Conservation (phyloP, 37 sponge, comb jelly and placozoan genomes). For the Halichondria panicea region DNA sequence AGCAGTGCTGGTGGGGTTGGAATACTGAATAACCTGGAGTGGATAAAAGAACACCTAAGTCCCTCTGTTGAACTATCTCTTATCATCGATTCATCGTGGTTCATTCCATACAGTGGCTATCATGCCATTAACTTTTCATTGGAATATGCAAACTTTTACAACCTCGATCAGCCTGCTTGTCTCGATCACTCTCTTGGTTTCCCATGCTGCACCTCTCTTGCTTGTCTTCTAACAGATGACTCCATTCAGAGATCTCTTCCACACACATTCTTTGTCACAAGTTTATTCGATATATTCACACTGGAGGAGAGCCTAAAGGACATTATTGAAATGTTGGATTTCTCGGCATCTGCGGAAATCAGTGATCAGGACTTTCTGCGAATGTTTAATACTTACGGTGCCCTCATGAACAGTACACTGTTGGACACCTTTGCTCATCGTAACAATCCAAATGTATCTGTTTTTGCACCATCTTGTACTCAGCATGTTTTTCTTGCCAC, state of each 20-base stretch:
- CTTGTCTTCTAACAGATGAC: constrained; percentile 47
- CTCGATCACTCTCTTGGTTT: constrained; percentile 33
- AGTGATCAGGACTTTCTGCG: constrained; percentile 17
- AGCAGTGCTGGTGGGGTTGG: constrained; percentile 73
- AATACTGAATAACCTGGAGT: constrained; percentile 44
- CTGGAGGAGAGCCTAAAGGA: constrained; percentile 15
- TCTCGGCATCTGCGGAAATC: neutral
- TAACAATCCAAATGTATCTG: constrained; percentile 22
- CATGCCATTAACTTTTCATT: constrained; percentile 7
- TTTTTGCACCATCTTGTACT: constrained; percentile 69
- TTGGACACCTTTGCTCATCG: constrained; percentile 20
- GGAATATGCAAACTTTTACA: neutral
- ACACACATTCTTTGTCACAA: constrained; percentile 56
- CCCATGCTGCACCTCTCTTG: constrained; percentile 64
- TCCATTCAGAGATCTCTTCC: neutral
- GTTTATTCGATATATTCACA: constrained; percentile 66
- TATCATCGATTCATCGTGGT: constrained; percentile 78
- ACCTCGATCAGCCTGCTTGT: constrained; percentile 29
- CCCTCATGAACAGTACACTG: constrained; percentile 34
- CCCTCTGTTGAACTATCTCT: neutral
- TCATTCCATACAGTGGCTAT: constrained; percentile 40
- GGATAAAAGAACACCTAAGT: constrained; percentile 23
- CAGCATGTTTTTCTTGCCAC: constrained; percentile 76
- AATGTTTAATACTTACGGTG: constrained; percentile 44
- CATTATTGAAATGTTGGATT: neutral